Evolutionary conservation across 2,113 vertebrate species (phyloP), one percentile per base, ranked within the genome.

Genomic region (Cromileptes altivelis): DNA sequence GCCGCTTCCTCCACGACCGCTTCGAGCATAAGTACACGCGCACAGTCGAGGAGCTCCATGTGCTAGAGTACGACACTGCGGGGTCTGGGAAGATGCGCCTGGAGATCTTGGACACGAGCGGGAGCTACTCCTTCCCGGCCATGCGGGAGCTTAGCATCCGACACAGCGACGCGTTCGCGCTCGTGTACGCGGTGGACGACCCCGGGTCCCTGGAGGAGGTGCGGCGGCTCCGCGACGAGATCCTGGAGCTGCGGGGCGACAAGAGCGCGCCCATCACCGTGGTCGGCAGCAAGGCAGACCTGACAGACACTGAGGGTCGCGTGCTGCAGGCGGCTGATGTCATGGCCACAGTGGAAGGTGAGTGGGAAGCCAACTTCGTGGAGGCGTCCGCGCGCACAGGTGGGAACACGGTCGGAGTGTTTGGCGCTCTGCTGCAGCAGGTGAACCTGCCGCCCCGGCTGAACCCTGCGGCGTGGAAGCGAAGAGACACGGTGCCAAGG

Each of bases 101-200:
- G 33, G 95, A 96, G 89, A 94, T 96, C 68, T 30, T 95, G 88
- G 95, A 96, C 91, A 95, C 95, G 1, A 94, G 95, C 73, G 95
- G 95, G 50, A 96, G 94, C 85, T 96, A 94, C 86, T 89, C 94
- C 4, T 96, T 96, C 91, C 95, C 95, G 50, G 95, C 95, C 70
- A 95, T 96, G 95, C 87, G 95, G 50, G 87, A 94, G 78, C 94
- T 96, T 30, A 85, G 91, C 78, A 95, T 96, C 87, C 88, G 90
- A 2, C 92, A 94, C 83, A 92, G 90, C 2, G 93, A 96, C 79
- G 94, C 93, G 0, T 93, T 96, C 62, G 94, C 92, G 18, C 88
- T 96, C 9, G 94, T 96, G 65, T 96, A 94, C 89, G 88, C 94
- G 2, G 87, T 93, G 49, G 92, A 92, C 25, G 89, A 95, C 25